These are phyloP conservation scores for Hyaena hyaena DNA, from an alignment of 2,113 vertebrate genomes.

Conservation along the genomic window DNA sequence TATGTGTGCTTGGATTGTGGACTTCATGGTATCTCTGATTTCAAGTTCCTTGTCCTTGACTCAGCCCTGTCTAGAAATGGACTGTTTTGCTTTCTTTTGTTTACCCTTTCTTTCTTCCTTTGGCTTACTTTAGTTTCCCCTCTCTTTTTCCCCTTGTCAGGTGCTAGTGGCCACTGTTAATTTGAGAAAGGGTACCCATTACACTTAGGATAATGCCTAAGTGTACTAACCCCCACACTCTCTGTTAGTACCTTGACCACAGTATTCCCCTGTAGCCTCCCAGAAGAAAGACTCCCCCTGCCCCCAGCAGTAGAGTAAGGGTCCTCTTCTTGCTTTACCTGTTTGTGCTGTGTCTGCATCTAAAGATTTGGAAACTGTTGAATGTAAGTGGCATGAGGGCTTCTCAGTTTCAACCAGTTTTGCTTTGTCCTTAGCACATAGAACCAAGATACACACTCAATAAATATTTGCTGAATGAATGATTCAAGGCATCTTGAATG, in stretches of 20 bases:
- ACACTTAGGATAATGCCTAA: not conserved
- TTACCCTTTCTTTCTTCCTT: not conserved
- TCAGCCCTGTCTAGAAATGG: not conserved
- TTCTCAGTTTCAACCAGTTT: not conserved
- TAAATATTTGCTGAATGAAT: not conserved
- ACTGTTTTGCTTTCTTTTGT: not conserved
- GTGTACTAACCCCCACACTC: not conserved
- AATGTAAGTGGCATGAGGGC: not conserved
- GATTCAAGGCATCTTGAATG: not conserved
- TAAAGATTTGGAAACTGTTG: not conserved
- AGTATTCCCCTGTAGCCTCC: not conserved
- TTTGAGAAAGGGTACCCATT: constrained; percentile 6
- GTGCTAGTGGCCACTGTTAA: not conserved
- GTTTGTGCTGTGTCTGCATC: not conserved
- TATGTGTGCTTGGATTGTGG: not conserved
- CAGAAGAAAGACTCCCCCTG: not conserved
- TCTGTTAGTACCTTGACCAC: not conserved
- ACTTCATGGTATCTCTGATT: not conserved
- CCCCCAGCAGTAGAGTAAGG: not conserved
- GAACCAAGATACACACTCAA: not conserved
- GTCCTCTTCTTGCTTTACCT: not conserved
- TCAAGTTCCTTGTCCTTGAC: constrained; percentile 23
- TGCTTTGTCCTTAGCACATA: not conserved
- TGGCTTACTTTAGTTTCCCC: not conserved
- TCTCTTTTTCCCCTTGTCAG: not conserved